These are phyloP conservation scores for Trochalopteron elliotii DNA, from an alignment of 2,113 vertebrate genomes.

Conservation along the genomic window DNA sequence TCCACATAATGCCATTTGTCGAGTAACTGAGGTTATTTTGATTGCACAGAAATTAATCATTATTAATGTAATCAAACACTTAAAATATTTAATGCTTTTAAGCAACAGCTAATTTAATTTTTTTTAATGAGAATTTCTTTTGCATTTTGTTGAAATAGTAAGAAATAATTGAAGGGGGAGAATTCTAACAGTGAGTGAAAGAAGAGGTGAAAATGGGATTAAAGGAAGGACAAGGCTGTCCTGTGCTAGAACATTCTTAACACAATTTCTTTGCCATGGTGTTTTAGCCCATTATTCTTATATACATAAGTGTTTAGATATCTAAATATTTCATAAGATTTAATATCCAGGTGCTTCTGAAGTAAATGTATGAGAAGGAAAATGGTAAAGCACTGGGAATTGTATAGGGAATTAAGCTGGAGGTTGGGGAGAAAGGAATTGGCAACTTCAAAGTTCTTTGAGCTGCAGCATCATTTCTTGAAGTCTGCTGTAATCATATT, in stretches of 20 bases:
- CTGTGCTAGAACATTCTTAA: neutral
- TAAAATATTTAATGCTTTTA: neutral
- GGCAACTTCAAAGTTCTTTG: neutral
- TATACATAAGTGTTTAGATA: neutral
- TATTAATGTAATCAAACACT: neutral
- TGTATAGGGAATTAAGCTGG: neutral
- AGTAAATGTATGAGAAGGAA: neutral
- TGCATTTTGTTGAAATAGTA: neutral
- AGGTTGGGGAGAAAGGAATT: neutral
- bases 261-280: neutral
- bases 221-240: neutral
- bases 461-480: neutral
- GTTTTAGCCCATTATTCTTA: neutral
- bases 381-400: neutral
- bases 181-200: neutral
- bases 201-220: neutral
- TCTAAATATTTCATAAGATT: neutral
- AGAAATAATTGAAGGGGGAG: neutral
- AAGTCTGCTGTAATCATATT: neutral
- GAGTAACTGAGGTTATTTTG: neutral
- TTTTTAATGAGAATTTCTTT: neutral
- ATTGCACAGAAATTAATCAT: neutral
- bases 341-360: neutral
- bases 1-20: neutral
- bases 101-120: neutral